A percentile compares a stretch with the other conserved stretches of the same genome.
These are phyloP conservation scores for Azorinus chamasolen DNA, from an alignment of 2,888 invertebrate genomes.

Conservation along the genomic window DNA sequence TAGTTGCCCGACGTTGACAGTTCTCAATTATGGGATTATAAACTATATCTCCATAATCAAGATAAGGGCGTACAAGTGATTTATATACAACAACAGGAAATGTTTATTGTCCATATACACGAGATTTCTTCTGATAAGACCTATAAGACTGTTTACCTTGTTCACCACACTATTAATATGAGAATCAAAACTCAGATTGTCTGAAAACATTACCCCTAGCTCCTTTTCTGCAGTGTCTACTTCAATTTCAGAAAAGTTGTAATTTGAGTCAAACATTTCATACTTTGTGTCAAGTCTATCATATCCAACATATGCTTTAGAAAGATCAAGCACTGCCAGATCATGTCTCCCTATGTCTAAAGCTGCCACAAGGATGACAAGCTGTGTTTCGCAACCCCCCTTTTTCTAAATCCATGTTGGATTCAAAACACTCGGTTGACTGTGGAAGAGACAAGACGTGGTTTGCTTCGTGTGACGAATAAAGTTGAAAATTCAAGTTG, in stretches of 20 bases:
- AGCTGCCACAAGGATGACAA: too few relatives aligned
- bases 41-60: conserved; percentile 29
- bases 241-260: neutral
- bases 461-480: too few relatives aligned
- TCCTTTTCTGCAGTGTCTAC: conserved; percentile 7
- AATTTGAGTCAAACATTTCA: conserved; percentile 4
- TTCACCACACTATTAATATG: too few relatives aligned
- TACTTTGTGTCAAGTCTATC: neutral
- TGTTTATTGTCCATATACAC: conserved; percentile 10
- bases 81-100: conserved; percentile 31
- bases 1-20: conserved; percentile 12
- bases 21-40: conserved; percentile 17
- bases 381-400: too few relatives aligned
- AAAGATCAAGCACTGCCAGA: too few relatives aligned
- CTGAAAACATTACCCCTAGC: conserved; percentile 18
- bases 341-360: too few relatives aligned
- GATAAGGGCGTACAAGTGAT: conserved; percentile 9
- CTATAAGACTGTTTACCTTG: conserved; percentile 25
- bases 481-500: too few relatives aligned
- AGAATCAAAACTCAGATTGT: conserved; percentile 12
- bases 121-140: conserved; percentile 14
- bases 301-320: conserved; percentile 7
- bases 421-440: too few relatives aligned
- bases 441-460: too few relatives aligned
- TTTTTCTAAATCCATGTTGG: too few relatives aligned